Conservation (phyloP, 2,888 invertebrate genomes). For the Tinea pellionella region DNA sequence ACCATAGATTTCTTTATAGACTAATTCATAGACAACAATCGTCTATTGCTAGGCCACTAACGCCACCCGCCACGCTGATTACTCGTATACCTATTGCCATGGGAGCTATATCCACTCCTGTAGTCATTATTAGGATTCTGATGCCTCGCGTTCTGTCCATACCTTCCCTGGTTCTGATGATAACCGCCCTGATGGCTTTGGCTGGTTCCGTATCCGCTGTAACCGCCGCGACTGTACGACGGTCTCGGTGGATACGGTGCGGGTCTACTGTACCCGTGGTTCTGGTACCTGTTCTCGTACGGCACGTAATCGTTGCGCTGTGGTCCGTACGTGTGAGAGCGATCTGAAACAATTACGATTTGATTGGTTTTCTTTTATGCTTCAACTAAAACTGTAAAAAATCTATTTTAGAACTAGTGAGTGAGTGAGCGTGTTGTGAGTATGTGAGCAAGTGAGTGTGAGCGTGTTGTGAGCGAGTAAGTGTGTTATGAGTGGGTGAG, state of each 20-base stretch:
- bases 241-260: constrained; percentile 12
- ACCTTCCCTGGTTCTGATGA: constrained; percentile 17
- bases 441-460: too few species aligned
- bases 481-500: too few species aligned
- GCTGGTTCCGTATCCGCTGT: constrained; percentile 21
- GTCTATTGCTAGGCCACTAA: not conserved
- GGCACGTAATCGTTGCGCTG: constrained; percentile 40
- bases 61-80: constrained; percentile 3
- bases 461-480: too few species aligned
- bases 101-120: constrained; percentile 17
- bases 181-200: constrained; percentile 16
- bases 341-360: constrained; percentile 43
- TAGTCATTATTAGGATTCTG: constrained; percentile 20
- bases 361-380: not conserved
- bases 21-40: too few species aligned
- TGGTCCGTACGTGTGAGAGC: constrained; percentile 48
- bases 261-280: constrained; percentile 17
- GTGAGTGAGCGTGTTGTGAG: too few species aligned
- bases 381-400: too few species aligned
- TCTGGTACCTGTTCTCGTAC: constrained; percentile 14
- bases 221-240: constrained; percentile 19
- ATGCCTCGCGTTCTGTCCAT: constrained; percentile 16
- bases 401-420: too few species aligned
- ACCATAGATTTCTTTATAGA: too few species aligned
- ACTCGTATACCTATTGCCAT: not conserved